Percentiles rank a stretch among this genome's conserved stretches.
These are phyloP conservation scores for Chiridota heheva DNA, from an alignment of 35 echinoderm and acorn worm species.

Conservation along the genomic window DNA sequence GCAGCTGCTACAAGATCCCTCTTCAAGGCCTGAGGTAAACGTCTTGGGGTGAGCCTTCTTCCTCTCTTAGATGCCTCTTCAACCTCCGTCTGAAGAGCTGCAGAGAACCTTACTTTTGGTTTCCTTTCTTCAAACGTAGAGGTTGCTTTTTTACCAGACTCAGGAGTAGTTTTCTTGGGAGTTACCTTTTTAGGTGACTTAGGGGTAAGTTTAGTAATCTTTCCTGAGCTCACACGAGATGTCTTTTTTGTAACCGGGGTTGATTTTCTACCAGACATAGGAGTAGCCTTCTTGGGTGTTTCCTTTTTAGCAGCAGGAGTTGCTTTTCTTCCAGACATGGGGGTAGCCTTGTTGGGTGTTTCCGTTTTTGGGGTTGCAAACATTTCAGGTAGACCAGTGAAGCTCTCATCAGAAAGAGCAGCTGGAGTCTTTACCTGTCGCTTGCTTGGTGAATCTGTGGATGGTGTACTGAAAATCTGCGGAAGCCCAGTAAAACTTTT, in stretches of 20 bases:
- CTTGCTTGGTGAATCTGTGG: slow-evolving; percentile 6
- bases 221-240: slow-evolving; percentile 22
- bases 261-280: slow-evolving; percentile 7
- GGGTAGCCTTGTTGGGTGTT: slow-evolving; percentile 55
- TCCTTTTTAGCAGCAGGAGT: too few relatives aligned
- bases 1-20: slow-evolving; percentile 38
- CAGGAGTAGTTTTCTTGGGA: slow-evolving; percentile 33
- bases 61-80: slow-evolving; percentile 10
- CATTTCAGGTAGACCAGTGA: slow-evolving; percentile 82
- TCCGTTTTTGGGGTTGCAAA: slow-evolving; percentile 88
- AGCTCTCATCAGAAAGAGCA: slow-evolving; percentile 70
- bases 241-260: neutral
- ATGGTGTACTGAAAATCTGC: slow-evolving; percentile 82
- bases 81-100: slow-evolving; percentile 66
- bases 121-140: slow-evolving; percentile 35
- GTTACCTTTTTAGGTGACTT: neutral
- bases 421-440: slow-evolving; percentile 41
- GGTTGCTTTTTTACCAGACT: slow-evolving; percentile 18
- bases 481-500: slow-evolving; percentile 92
- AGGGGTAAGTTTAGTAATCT: slow-evolving; percentile 39
- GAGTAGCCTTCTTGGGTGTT: slow-evolving; percentile 28
- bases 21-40: slow-evolving; percentile 64
- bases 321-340: slow-evolving; percentile 32
- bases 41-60: slow-evolving; percentile 17
- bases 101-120: slow-evolving; percentile 55